Percentiles rank a stretch among this genome's conserved stretches.
Evolutionary conservation across 2,113 vertebrate genomes (phyloP).

Genomic region (Heterotis niloticus): DNA sequence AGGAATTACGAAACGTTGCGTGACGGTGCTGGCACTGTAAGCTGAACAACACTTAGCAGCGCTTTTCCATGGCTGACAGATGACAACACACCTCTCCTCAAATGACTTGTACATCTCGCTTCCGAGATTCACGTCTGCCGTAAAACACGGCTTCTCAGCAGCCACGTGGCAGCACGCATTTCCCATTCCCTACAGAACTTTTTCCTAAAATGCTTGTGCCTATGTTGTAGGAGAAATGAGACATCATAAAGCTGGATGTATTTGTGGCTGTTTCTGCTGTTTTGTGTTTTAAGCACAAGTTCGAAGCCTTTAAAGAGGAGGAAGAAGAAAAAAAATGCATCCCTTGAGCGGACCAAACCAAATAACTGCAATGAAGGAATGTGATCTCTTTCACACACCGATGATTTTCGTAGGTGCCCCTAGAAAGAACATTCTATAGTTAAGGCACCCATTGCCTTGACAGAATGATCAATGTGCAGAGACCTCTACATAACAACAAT

Average conservation of each 20-base stretch:
- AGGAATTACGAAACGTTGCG: too few relatives aligned
- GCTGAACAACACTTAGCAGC: too few relatives aligned
- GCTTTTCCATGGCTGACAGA: too few relatives aligned
- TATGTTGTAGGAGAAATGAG: slow-evolving; percentile 29
- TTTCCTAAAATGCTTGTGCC: too few relatives aligned
- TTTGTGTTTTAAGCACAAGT: not conserved
- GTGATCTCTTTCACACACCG: slow-evolving; percentile 11
- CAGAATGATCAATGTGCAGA: not conserved
- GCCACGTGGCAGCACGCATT: too few relatives aligned
- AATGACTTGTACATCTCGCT: too few relatives aligned
- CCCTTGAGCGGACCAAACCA: not conserved
- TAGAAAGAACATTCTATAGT: slow-evolving; percentile 3
- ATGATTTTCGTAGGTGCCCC: not conserved
- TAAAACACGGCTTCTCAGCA: too few relatives aligned
- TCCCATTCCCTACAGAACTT: too few relatives aligned
- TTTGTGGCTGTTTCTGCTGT: not conserved
- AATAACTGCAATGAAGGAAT: not conserved
- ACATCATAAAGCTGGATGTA: slow-evolving; percentile 32
- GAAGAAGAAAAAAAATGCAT: not conserved
- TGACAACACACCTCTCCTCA: too few relatives aligned
- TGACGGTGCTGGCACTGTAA: too few relatives aligned
- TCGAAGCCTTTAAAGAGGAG: not conserved
- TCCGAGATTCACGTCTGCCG: too few relatives aligned
- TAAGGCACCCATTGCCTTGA: not conserved
- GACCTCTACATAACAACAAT: slow-evolving; percentile 5